Conservation (phyloP, 2,888 invertebrate species). For the Drosophila tripunctata region DNA sequence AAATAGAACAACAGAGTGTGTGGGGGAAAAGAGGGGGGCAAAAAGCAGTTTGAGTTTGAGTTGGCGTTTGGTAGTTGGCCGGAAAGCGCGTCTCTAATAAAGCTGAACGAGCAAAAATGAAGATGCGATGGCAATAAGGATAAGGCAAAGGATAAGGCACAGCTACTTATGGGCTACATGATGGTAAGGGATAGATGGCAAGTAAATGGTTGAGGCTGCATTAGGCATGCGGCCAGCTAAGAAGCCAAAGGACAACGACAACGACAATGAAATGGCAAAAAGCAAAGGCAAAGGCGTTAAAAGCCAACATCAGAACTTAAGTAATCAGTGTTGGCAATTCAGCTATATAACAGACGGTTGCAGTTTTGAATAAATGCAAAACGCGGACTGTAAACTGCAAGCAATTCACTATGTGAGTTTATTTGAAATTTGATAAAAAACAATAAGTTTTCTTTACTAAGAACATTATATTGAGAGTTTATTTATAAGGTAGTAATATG, state of each 20-base stretch:
- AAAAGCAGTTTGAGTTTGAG: background rate
- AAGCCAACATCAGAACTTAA: slow-evolving; percentile 50
- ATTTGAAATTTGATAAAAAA: no score
- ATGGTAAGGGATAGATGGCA: slow-evolving; percentile 17
- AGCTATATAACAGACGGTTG: background rate
- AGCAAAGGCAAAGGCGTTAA: slow-evolving; percentile 68
- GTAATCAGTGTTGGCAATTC: background rate
- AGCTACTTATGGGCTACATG: slow-evolving; percentile 40
- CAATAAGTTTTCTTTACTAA: no score
- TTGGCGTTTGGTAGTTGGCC: slow-evolving; percentile 1
- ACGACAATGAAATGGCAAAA: slow-evolving; percentile 49
- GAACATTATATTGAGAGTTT: no score
- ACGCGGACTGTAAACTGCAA: no score
- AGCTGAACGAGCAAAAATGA: slow-evolving; percentile 73
- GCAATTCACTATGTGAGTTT: no score
- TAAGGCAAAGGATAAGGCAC: slow-evolving; percentile 60
- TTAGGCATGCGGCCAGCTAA: slow-evolving; percentile 42
- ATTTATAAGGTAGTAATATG: no score
- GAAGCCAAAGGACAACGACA: slow-evolving; percentile 24
- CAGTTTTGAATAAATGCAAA: no score
- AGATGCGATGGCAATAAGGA: slow-evolving; percentile 75
- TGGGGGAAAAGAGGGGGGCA: background rate
- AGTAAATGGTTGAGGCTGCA: slow-evolving; percentile 45
- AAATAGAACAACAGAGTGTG: background rate
- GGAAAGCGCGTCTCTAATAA: slow-evolving; percentile 49